These are phyloP conservation scores for Oreochromis grahami DNA, from an alignment of 2,797 vertebrate genomes.

Conservation along the genomic window DNA sequence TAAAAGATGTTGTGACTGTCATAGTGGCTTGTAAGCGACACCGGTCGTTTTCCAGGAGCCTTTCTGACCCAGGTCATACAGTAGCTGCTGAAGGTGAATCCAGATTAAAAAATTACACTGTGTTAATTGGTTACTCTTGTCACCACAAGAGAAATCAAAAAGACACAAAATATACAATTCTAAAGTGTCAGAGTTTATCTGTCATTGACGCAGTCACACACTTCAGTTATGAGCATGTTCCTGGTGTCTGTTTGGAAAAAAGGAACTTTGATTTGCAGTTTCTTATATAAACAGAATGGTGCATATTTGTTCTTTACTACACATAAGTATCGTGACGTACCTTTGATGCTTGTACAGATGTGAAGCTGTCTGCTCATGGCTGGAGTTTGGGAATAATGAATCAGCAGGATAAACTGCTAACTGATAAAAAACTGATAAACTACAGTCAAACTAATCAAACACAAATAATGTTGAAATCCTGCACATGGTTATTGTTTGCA, in stretches of 20 bases:
- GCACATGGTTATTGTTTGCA: not conserved
- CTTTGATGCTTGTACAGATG: not conserved
- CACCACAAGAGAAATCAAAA: not conserved
- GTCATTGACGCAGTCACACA: not conserved
- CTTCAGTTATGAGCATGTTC: accelerated
- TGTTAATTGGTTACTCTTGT: not conserved
- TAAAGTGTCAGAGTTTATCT: not conserved
- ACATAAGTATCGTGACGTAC: accelerated
- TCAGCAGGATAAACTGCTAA: not conserved
- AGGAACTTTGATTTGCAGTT: not conserved
- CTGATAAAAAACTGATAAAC: not conserved
- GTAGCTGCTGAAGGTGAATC: not conserved
- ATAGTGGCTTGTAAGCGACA: too few species aligned
- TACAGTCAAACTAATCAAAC: accelerated
- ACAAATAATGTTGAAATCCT: not conserved
- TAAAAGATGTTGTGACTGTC: too few species aligned
- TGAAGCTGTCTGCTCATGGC: not conserved
- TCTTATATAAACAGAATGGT: not conserved
- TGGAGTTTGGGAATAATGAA: not conserved
- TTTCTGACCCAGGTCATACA: not conserved
- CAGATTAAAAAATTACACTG: not conserved
- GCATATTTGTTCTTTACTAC: not conserved
- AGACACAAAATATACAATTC: not conserved
- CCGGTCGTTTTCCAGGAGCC: too few species aligned
- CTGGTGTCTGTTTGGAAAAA: not conserved